These are phyloP conservation scores for Himalopsyche anomala DNA, from an alignment of 2,888 invertebrate species.

Conservation along the genomic window DNA sequence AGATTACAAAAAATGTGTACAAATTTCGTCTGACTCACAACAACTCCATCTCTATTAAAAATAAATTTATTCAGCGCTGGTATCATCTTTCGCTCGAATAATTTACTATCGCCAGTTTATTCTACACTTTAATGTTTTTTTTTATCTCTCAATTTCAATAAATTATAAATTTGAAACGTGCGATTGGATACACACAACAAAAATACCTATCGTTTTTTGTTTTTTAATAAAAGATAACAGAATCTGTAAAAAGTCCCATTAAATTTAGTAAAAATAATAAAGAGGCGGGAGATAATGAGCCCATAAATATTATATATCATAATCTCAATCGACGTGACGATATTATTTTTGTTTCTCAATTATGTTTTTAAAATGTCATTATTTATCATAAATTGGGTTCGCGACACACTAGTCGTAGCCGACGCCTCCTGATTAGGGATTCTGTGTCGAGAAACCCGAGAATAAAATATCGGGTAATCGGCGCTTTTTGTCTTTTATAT, in stretches of 20 bases:
- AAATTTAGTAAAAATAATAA: constrained; percentile 10
- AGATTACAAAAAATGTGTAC: no score
- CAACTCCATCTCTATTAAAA: neutral
- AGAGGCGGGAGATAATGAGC: neutral
- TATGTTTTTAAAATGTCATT: no score
- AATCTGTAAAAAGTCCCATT: neutral
- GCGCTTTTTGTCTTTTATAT: no score
- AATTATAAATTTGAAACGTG: constrained; percentile 27
- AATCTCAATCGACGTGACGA: no score
- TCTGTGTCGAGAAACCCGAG: no score
- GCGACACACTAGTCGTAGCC: no score
- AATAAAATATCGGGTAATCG: no score
- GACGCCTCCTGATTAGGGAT: no score
- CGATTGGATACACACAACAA: neutral
- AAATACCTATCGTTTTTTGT: neutral
- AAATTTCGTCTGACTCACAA: no score
- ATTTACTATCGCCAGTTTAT: constrained; percentile 18
- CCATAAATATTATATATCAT: neutral
- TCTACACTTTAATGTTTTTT: neutral
- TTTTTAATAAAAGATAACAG: constrained; percentile 11
- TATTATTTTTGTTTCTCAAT: no score
- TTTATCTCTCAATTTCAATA: constrained; percentile 21
- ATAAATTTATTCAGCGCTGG: neutral
- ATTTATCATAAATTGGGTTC: no score
- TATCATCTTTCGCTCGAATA: constrained; percentile 11